Evolutionary conservation across 2,797 vertebrate genomes (phyloP).

Genomic region (Phrynocephalus vlangalii): DNA sequence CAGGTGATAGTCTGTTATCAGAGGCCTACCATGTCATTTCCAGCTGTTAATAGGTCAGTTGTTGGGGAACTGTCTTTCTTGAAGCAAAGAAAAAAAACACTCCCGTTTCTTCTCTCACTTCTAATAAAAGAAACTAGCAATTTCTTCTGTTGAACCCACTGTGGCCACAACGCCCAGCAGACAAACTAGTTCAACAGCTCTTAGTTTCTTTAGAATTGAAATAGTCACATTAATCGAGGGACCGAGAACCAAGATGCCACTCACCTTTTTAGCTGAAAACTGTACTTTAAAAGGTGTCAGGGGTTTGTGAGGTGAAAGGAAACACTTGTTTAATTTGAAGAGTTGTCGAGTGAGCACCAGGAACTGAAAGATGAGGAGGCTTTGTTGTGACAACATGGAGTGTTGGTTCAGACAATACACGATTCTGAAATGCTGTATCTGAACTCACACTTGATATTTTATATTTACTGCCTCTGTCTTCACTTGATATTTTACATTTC

Average conservation of each 20-base stretch:
- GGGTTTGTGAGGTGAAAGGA: neutral
- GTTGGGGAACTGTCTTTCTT: neutral
- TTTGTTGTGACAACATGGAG: neutral
- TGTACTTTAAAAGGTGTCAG: neutral
- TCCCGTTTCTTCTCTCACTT: neutral
- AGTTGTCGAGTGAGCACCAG: neutral
- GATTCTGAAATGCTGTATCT: neutral
- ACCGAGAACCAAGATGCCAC: neutral
- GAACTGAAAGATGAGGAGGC: neutral
- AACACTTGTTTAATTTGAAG: neutral
- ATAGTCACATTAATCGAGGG: constrained; percentile 14
- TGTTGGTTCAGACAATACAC: neutral
- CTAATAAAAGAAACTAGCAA: neutral
- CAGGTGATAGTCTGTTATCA: neutral
- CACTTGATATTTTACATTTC: neutral
- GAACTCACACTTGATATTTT: neutral
- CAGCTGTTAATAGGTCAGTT: neutral
- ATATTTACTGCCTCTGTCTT: neutral
- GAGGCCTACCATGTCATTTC: neutral
- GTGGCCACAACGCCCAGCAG: fast-evolving
- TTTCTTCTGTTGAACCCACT: constrained; percentile 19
- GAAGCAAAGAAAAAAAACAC: neutral
- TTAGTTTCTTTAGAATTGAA: constrained; percentile 21
- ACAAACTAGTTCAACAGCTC: neutral
- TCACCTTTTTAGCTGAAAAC: constrained; percentile 3